Conservation (phyloP, 2,888 invertebrate species). For the Aphidius colemani region DNA sequence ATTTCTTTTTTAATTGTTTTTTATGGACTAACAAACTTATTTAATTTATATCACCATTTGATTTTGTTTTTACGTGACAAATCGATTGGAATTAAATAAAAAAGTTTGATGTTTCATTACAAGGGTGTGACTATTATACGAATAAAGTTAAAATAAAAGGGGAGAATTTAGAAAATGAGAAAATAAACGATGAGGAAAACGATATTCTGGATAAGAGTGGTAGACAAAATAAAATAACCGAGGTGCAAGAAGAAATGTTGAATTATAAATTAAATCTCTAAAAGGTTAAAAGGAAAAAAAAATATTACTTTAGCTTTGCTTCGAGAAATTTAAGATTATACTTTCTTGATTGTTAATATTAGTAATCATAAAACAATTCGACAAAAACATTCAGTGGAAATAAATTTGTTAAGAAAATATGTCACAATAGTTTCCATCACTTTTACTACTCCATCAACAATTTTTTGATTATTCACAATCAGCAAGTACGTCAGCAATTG, state of each 20-base stretch:
- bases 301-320: constrained; percentile 2
- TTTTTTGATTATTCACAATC: not conserved
- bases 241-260: not conserved
- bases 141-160: constrained; percentile 8
- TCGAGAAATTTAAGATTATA: constrained; percentile 32
- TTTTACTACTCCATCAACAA: not conserved
- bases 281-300: constrained; percentile 1
- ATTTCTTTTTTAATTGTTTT: too few species aligned
- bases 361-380: constrained; percentile 42
- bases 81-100: constrained; percentile 19
- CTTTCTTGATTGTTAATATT: constrained; percentile 39
- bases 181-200: constrained; percentile 9
- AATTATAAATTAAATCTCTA: not conserved
- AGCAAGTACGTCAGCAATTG: too few species aligned
- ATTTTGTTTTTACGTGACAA: not conserved
- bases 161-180: constrained; percentile 11
- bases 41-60: too few species aligned
- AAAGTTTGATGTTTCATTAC: constrained; percentile 7
- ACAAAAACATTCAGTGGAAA: constrained; percentile 20
- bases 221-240: not conserved
- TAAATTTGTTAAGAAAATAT: not conserved
- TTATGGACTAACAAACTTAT: too few species aligned
- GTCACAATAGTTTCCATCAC: constrained; percentile 14
- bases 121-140: not conserved
- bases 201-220: not conserved